Evolutionary conservation across 2,113 vertebrate genomes (phyloP).

Genomic region (Coracopsis vasa): DNA sequence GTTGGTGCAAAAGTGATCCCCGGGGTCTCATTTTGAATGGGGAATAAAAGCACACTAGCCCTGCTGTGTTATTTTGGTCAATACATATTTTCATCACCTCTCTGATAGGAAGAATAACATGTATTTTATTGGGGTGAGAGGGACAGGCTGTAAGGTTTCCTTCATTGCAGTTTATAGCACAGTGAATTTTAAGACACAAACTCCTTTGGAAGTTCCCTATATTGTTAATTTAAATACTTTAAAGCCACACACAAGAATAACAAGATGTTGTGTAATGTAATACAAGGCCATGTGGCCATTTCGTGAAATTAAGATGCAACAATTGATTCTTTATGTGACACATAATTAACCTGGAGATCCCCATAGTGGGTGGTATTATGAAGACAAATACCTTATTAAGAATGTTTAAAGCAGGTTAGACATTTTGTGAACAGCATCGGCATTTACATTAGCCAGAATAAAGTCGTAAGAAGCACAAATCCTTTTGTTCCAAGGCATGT

Average conservation of each 20-base stretch:
- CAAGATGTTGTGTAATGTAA: neutral
- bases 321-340: neutral
- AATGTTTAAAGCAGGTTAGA: neutral
- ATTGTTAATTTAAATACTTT: neutral
- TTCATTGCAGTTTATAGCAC: neutral
- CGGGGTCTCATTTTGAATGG: neutral
- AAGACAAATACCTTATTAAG: conserved; percentile 6
- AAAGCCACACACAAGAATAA: neutral
- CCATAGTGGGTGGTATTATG: neutral
- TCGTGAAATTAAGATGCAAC: neutral
- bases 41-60: neutral
- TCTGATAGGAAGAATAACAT: neutral
- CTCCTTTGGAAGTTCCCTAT: neutral
- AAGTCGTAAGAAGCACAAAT: neutral
- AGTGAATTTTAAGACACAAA: neutral
- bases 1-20: neutral
- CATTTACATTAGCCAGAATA: neutral
- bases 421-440: neutral
- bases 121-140: neutral
- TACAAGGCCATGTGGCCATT: neutral
- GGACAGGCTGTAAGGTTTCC: neutral
- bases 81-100: neutral
- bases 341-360: neutral
- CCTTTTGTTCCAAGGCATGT: neutral
- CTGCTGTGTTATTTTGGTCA: neutral